Evolutionary conservation across 2,888 invertebrate species (phyloP), one percentile per base, ranked within the genome.

Genomic region (Orthosia incerta): DNA sequence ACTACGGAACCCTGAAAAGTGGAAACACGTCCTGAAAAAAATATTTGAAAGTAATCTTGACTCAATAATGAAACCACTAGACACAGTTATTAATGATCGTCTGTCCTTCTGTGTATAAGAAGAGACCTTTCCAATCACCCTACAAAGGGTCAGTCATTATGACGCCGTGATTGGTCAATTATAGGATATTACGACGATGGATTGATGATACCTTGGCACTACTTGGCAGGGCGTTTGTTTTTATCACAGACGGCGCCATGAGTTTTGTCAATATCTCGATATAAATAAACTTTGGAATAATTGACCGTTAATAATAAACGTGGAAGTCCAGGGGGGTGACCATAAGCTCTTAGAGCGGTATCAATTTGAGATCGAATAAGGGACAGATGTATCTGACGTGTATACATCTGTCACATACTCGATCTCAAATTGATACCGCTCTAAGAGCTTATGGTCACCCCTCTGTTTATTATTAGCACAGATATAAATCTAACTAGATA

Each of bases 131-230:
- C 18, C 11, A 2, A 46, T 48, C n/a, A 55, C 13, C n/a, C 53
- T 72, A 61, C 16, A 23, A 20, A 55, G 11, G 23, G n/a, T 16
- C 53, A 39, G 46, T 72, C 39, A 72, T 61, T 72, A 61, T 39
- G 23, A 16, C 3, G 60, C 5, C 13, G 4, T 61, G 46, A 72
- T 72, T 73, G 72, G 46, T n/a, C 39, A 73, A 72, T 73, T 72
- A 72, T 18, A n/a, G 60, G 53, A 55, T 39, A 74, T 73, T 55
- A 61, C 13, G 11, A 4, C 23, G 16, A 55, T 55, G 13, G 23
- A 48, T 48, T 39, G 46, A 48, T 39, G 46, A 48, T 13, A 46
- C 1, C 16, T n/a, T n/a, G 12, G 0, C 16, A 15, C 4, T 9
- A 16, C 4, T 23, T n/a, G 11, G 0, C 15, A 15, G 9, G 13